Base-by-base conservation (phyloP, 2,797 vertebrate genomes). In the Lophius americanus region DNA sequence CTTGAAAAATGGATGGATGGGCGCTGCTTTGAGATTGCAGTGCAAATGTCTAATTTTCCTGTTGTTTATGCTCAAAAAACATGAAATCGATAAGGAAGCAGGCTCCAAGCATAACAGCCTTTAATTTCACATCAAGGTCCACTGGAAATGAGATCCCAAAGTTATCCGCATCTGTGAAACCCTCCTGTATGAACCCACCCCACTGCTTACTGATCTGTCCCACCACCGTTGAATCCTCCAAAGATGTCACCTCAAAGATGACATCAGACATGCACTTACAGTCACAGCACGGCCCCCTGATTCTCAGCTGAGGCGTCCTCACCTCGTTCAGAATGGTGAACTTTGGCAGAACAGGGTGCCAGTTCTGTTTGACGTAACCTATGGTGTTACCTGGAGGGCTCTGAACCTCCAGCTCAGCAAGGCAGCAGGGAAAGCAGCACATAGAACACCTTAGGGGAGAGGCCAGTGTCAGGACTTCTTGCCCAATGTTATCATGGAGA, bases 331-430 rank as follows among this genome's bases (percentile, higher is more conserved):
- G 92, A 73, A 96, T 77, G 6, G 91, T 93, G 43, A 95, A 96
- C 51, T 92, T 93, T 0, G 94, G 94, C 51, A 94, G 51, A 64
- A 73, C 94, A 3, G 84, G 65, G 70, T 95, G 89, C 94, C 95
- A 96, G 48, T 88, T 81, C 62, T 96, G 94, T 5, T 84, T 73
- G 35, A 96, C 74, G 0, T 93, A 96, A 32, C 95, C 95, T 14
- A 95, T 67, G 5, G 91, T 79, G 6, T 51, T 81, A 2, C 95
- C 95, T 4, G 94, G 94, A 4, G 95, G 95, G 0, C 92, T 91
- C 64, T 95, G 94, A 35, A 96, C 91, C 88, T 96, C 95, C 62
- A 97, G 66, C 94, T 95, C 91, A 73, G 96, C 95, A 11, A 95
- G 86, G 49, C 94, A 96, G 79, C 94, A 95, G 43, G 95, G 95